Evolutionary conservation across 2,113 vertebrate genomes (phyloP).

Genomic region (Bubo blakistoni): DNA sequence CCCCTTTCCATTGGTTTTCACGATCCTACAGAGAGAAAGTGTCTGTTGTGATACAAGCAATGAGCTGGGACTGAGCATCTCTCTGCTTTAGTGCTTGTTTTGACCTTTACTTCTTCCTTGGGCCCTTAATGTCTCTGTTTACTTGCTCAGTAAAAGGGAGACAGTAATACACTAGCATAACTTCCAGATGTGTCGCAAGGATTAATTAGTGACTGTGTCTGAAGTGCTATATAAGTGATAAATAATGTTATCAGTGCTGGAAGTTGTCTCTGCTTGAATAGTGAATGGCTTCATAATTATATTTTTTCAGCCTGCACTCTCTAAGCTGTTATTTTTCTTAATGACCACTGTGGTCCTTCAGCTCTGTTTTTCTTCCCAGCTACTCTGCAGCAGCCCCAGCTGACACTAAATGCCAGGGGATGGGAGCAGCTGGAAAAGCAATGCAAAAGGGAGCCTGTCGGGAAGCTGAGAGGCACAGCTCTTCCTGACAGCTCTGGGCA

Average conservation of each 20-base stretch:
- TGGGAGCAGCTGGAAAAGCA: conserved; percentile 36
- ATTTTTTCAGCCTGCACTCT: conserved; percentile 16
- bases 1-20: background rate
- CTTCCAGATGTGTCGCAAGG: background rate
- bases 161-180: background rate
- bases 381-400: background rate
- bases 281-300: conserved; percentile 11
- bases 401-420: conserved; percentile 27
- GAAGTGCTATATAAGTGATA: conserved; percentile 14
- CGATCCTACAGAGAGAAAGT: background rate
- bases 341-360: background rate
- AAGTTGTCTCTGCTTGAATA: conserved; percentile 59
- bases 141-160: background rate
- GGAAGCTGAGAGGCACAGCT: background rate
- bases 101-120: background rate
- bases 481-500: rapidly evolving
- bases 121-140: background rate
- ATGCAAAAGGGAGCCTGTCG: background rate
- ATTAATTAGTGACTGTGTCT: conserved; percentile 36
- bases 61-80: background rate
- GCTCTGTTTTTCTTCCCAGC: conserved; percentile 13
- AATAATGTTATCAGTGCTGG: conserved; percentile 32
- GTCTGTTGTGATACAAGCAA: background rate
- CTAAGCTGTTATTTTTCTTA: conserved; percentile 50
- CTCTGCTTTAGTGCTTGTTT: background rate